Evolutionary conservation across 2,888 invertebrate genomes (phyloP).

Genomic region (Morinoia aosen): DNA sequence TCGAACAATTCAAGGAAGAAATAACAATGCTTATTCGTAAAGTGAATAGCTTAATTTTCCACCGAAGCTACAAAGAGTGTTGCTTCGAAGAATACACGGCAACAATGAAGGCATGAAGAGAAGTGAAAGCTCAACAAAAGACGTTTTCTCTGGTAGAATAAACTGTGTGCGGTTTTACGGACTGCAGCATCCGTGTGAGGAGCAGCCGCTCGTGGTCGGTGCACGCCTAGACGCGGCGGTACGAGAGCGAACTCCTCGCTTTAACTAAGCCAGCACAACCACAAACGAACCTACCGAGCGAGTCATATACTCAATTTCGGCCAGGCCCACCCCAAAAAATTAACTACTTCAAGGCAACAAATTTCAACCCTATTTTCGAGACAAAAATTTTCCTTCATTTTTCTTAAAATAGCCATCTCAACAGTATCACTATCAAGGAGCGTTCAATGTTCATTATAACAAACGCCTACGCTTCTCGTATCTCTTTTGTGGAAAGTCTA

Average conservation of each 20-base stretch:
- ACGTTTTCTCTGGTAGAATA: background rate
- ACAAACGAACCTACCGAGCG: background rate
- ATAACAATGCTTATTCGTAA: background rate
- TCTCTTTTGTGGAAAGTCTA: no score
- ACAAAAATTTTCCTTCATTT: background rate
- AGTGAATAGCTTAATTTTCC: background rate
- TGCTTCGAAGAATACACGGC: background rate
- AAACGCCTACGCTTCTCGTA: background rate
- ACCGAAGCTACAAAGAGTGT: background rate
- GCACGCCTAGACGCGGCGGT: background rate
- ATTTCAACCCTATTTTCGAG: background rate
- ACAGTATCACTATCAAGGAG: background rate
- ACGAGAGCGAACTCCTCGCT: background rate
- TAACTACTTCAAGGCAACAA: background rate
- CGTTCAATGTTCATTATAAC: background rate
- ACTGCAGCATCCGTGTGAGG: slow-evolving; percentile 28
- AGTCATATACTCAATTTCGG: background rate
- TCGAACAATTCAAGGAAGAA: background rate
- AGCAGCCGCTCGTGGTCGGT: background rate
- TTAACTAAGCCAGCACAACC: background rate
- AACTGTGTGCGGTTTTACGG: slow-evolving; percentile 40
- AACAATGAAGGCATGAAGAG: slow-evolving; percentile 21
- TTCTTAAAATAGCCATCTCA: background rate
- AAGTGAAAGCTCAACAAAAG: slow-evolving; percentile 43
- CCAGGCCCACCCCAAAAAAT: background rate